phyloP scores from a whole-genome alignment of 1,140 invertebrate genomes.

The Formica exsecta region DNA sequence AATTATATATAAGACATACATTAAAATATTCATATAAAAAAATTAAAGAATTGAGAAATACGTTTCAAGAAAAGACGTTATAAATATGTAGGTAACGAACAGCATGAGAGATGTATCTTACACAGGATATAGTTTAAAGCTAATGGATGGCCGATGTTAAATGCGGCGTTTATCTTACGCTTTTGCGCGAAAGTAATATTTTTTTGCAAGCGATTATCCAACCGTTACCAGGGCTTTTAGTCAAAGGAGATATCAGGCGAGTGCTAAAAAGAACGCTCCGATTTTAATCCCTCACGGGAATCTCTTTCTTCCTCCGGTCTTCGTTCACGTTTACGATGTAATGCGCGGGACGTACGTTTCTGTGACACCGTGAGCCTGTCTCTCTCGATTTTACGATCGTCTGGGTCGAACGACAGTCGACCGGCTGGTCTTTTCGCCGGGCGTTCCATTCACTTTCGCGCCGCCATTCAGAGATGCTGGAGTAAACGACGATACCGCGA shows the following conservation, averaged over 20 bases:
- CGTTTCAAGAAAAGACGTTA: background rate
- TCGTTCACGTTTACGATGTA: constrained; percentile 20
- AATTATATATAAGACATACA: background rate
- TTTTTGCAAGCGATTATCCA: constrained; percentile 40
- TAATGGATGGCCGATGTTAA: constrained; percentile 52
- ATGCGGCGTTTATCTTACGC: constrained; percentile 1
- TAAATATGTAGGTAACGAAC: background rate
- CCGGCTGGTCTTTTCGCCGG: constrained; percentile 51
- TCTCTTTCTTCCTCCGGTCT: background rate
- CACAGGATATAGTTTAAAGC: constrained; percentile 1
- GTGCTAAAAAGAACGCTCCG: background rate
- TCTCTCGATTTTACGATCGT: constrained; percentile 69
- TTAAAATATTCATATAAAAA: background rate
- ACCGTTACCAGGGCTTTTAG: constrained; percentile 41
- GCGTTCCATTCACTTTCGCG: constrained; percentile 75
- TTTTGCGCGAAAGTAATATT: constrained; percentile 10
- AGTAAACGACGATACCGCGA: constrained; percentile 46
- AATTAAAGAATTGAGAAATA: background rate
- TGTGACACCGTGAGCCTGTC: constrained; percentile 4
- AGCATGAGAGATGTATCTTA: background rate
- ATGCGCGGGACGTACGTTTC: constrained; percentile 39
- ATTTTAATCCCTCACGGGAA: constrained; percentile 38
- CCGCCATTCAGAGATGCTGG: constrained; percentile 74
- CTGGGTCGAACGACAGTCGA: constrained; percentile 20
- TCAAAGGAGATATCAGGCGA: constrained; percentile 25